phyloP scores from a whole-genome alignment of 1,140 invertebrate genomes.

The Choristoneura fumiferana region DNA sequence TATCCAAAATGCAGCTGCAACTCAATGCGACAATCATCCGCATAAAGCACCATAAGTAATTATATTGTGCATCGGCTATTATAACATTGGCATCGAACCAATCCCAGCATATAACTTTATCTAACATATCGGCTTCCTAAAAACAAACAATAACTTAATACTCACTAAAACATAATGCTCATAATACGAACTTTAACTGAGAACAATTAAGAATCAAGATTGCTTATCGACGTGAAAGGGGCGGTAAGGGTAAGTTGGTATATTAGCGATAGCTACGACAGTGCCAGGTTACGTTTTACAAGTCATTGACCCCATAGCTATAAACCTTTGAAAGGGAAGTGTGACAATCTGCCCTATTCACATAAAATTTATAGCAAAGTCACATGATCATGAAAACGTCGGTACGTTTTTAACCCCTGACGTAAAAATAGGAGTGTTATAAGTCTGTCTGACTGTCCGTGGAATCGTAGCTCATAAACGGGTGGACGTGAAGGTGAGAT shows the following conservation, averaged over 20 bases:
- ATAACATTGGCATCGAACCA: slow-evolving; percentile 11
- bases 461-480: too few relatives aligned
- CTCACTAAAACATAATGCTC: neutral
- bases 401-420: too few relatives aligned
- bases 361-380: too few relatives aligned
- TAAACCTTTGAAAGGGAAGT: slow-evolving; percentile 4
- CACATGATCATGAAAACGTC: too few relatives aligned
- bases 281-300: slow-evolving; percentile 6
- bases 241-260: neutral
- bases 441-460: too few relatives aligned
- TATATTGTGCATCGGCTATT: slow-evolving; percentile 5
- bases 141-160: neutral
- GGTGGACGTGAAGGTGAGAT: too few relatives aligned
- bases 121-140: slow-evolving; percentile 1
- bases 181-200: neutral
- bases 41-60: too few relatives aligned
- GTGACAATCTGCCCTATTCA: neutral
- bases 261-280: slow-evolving; percentile 15
- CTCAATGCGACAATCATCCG: too few relatives aligned
- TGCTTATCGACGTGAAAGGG: neutral
- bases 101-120: slow-evolving; percentile 19
- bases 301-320: slow-evolving; percentile 1
- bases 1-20: too few relatives aligned
- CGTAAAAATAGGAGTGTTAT: too few relatives aligned
- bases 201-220: neutral